Percentiles rank a stretch among this genome's conserved stretches.
Evolutionary conservation across 2,797 vertebrate species (phyloP).

Genomic region (Gadopsis bispinosus): DNA sequence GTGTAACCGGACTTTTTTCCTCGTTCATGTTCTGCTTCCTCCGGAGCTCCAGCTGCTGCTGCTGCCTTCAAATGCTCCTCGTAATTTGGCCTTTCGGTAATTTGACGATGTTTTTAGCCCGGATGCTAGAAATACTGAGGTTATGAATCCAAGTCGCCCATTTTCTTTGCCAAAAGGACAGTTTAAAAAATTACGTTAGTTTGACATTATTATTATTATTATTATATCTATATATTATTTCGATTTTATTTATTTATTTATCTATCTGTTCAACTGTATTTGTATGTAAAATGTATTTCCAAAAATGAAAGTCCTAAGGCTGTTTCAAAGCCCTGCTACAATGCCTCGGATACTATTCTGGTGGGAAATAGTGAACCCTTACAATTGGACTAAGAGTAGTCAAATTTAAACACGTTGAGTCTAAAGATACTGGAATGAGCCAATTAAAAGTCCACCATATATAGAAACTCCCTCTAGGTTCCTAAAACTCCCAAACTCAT

Average conservation of each 20-base stretch:
- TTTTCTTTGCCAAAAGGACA: too few relatives aligned
- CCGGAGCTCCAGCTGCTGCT: neutral
- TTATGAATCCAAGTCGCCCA: too few relatives aligned
- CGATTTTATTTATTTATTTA: too few relatives aligned
- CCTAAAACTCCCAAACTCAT: neutral
- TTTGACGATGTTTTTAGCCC: neutral
- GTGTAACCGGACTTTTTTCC: slow-evolving; percentile 37
- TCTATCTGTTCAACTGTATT: neutral
- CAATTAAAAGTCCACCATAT: neutral
- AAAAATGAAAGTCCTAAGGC: neutral
- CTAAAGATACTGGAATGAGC: neutral
- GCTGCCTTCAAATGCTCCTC: slow-evolving; percentile 50
- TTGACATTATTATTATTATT: neutral
- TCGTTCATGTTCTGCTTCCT: slow-evolving; percentile 52
- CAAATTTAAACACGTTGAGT: neutral
- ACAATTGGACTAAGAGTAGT: neutral
- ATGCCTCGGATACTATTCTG: neutral
- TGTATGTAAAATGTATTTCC: neutral
- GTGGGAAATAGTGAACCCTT: neutral
- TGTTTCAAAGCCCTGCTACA: neutral
- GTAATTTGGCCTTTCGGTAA: fast-evolving
- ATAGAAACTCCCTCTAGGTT: neutral
- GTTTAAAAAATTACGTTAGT: too few relatives aligned
- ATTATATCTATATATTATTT: neutral
- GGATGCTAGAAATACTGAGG: neutral